These are phyloP conservation scores for Apaloderma vittatum DNA, from an alignment of 2,113 vertebrate genomes.

Conservation along the genomic window DNA sequence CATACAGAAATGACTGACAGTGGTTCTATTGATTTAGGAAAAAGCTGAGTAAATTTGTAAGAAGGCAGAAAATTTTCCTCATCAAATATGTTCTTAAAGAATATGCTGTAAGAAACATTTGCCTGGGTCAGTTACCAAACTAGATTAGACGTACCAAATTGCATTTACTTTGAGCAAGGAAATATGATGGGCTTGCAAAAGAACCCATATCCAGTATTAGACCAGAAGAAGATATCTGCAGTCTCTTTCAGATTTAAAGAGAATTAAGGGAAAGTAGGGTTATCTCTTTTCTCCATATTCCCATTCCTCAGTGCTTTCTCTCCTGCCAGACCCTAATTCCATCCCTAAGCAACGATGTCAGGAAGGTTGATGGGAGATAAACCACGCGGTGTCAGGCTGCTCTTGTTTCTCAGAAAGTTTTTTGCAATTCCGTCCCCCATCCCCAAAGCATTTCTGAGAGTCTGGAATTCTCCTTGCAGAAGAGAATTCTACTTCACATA, in stretches of 20 bases:
- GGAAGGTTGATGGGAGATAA: neutral
- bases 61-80: conserved; percentile 5
- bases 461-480: neutral
- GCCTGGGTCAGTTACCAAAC: neutral
- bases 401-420: neutral
- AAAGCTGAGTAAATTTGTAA: conserved; percentile 1
- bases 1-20: neutral
- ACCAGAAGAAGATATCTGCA: neutral
- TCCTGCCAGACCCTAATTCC: neutral
- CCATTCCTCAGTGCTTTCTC: neutral
- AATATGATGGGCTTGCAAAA: neutral
- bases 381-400: neutral
- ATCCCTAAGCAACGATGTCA: neutral
- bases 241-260: neutral
- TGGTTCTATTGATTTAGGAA: neutral
- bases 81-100: neutral
- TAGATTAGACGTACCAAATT: neutral
- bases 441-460: neutral
- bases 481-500: neutral
- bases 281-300: neutral
- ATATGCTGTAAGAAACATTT: neutral
- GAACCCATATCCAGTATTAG: neutral
- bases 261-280: neutral
- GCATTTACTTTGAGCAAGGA: neutral
- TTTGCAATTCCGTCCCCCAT: neutral